Evolutionary conservation across 2,113 vertebrate species (phyloP).

Genomic region (Albula goreensis): DNA sequence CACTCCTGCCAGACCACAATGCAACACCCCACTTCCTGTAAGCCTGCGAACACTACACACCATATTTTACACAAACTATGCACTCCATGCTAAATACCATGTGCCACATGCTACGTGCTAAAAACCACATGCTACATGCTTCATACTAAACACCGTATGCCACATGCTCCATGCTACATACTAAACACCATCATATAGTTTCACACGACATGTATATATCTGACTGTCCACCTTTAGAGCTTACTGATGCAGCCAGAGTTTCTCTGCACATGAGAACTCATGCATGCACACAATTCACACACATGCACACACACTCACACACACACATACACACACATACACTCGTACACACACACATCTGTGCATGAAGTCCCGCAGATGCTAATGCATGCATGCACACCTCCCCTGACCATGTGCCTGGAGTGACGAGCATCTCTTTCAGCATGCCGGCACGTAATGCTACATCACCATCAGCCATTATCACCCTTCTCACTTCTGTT

Average conservation of each 20-base stretch:
- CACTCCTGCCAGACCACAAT: conserved; percentile 74
- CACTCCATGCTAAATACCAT: background rate
- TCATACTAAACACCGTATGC: background rate
- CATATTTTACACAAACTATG: background rate
- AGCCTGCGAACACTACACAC: background rate
- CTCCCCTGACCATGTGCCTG: too few relatives aligned
- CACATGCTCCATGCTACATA: background rate
- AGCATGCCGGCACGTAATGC: too few relatives aligned
- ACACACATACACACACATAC: background rate
- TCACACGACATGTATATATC: too few relatives aligned
- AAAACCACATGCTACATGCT: background rate
- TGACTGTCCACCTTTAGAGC: too few relatives aligned
- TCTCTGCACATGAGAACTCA: background rate
- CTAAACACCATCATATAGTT: too few relatives aligned
- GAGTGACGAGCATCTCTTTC: too few relatives aligned
- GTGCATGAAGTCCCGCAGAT: too few relatives aligned
- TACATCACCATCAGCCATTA: too few relatives aligned
- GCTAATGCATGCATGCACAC: too few relatives aligned
- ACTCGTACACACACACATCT: background rate
- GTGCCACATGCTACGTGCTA: too few relatives aligned
- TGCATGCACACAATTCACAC: background rate
- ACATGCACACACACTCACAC: background rate
- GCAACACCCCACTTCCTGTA: conserved; percentile 19
- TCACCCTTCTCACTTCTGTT: too few relatives aligned
- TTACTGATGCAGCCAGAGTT: too few relatives aligned